Evolutionary conservation across 2,797 vertebrate genomes (phyloP), one percentile per base, ranked within the genome.

Genomic region (Schizopygopsis malacanthus): DNA sequence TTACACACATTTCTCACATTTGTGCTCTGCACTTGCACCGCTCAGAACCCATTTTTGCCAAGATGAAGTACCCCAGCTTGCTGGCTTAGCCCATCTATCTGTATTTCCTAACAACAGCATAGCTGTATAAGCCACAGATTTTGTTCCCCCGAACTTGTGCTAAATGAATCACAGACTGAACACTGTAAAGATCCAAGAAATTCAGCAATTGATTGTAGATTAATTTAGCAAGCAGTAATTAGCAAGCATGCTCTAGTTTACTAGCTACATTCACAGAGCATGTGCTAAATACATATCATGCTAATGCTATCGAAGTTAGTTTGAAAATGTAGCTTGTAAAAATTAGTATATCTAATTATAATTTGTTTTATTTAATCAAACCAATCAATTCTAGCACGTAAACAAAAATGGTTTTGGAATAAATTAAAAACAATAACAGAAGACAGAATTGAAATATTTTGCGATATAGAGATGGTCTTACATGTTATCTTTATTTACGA

Each of bases 1-100:
- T 88, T 88, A 80, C 79, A 87, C 61, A 59, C 43, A 87, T 84
- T 75, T 83, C 81, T 86, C 52, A 88, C 84, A 89, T 82, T 87
- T 87, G 85, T 71, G 69, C 50, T 41, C 63, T 69, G 87, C 85
- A 82, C 85, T 90, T 84, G 87, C 83, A 80, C 85, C 25, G 59
- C 41, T 82, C 71, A 65, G 65, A 82, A 80, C 50, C 54, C 33
- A 79, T 90, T 90, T 87, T 67, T 67, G 63, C 83, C 4, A 28
- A 69, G 73, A 84, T 70, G 37, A 84, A 78, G 75, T 67, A 54
- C 43, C 43, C 63, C 56, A 33, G 43, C 33, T 76, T 1, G 15
- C 83, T 15, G 52, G 65, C 76, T 67, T 71, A 85, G 65, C 39
- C 52, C 83, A 85, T 85, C 83, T 79, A 71, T 85, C 76, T 71